phyloP scores from a whole-genome alignment of 2,888 invertebrate species.

The Drosophila atripex region DNA sequence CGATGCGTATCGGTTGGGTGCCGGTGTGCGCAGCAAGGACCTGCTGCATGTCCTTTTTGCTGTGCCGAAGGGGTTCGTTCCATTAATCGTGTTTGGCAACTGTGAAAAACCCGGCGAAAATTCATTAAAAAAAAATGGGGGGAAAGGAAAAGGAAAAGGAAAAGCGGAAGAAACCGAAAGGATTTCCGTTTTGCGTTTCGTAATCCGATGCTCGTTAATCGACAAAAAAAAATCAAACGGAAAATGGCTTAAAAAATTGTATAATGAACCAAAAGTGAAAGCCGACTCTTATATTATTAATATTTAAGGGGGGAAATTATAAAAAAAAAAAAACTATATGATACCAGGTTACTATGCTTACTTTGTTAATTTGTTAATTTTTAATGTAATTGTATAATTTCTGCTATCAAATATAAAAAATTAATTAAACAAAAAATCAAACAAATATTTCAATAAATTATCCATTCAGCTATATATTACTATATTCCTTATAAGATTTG shows the following conservation, averaged over 20 bases:
- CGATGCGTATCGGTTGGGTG: conserved; percentile 30
- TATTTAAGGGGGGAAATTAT: no score
- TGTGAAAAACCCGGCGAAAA: conserved; percentile 18
- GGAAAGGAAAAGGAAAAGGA: conserved; percentile 35
- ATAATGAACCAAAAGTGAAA: conserved; percentile 63
- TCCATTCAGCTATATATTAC: no score
- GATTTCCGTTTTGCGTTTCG: conserved; percentile 80
- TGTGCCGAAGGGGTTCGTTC: conserved; percentile 63
- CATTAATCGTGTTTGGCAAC: conserved; percentile 74
- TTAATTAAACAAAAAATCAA: no score
- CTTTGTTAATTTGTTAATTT: background rate
- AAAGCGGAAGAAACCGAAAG: conserved; percentile 76
- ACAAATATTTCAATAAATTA: no score
- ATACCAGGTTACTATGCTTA: background rate
- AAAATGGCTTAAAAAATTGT: conserved; percentile 28
- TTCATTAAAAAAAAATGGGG: background rate
- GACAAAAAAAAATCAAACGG: conserved; percentile 44
- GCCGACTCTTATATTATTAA: no score
- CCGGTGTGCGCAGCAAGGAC: conserved; percentile 40
- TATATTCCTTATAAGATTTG: no score
- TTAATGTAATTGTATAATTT: background rate
- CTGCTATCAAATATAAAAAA: no score
- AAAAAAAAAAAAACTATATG: background rate
- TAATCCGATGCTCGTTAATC: conserved; percentile 63
- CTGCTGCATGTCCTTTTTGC: conserved; percentile 52